phyloP scores from a whole-genome alignment of 2,797 vertebrate genomes.

The Crenichthys baileyi region DNA sequence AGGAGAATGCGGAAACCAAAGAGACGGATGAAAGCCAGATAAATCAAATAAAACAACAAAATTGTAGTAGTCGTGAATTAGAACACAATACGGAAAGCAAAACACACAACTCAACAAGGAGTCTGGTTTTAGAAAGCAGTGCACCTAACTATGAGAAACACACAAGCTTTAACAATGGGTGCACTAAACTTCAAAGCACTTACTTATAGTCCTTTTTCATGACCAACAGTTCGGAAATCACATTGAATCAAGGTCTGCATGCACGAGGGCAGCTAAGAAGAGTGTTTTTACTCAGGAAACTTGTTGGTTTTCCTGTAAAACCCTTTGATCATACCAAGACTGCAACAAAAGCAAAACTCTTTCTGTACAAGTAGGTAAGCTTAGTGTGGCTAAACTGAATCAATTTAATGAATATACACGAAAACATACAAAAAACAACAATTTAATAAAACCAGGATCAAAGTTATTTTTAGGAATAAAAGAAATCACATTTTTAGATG shows the following conservation, averaged over 20 bases:
- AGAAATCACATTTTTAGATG: background rate
- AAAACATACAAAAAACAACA: background rate
- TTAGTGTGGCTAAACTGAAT: background rate
- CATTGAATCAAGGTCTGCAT: background rate
- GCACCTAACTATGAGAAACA: background rate
- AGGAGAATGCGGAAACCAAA: slow-evolving; percentile 1
- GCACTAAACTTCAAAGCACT: slow-evolving; percentile 19
- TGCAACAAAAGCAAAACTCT: background rate
- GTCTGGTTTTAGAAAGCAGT: background rate
- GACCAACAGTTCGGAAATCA: background rate
- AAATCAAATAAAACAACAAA: background rate
- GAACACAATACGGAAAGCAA: background rate
- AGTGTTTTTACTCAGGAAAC: background rate
- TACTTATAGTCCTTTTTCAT: slow-evolving; percentile 9
- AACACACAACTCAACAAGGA: background rate
- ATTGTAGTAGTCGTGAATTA: background rate
- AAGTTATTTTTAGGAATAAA: background rate
- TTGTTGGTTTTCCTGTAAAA: background rate
- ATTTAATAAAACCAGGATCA: background rate
- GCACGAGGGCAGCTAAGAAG: background rate
- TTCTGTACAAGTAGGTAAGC: background rate
- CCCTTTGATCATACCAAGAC: background rate
- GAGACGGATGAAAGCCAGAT: background rate
- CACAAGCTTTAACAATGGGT: background rate
- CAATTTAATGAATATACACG: background rate